Conservation (phyloP, 2,113 vertebrate species). For the Sylvilagus bachmani region DNA sequence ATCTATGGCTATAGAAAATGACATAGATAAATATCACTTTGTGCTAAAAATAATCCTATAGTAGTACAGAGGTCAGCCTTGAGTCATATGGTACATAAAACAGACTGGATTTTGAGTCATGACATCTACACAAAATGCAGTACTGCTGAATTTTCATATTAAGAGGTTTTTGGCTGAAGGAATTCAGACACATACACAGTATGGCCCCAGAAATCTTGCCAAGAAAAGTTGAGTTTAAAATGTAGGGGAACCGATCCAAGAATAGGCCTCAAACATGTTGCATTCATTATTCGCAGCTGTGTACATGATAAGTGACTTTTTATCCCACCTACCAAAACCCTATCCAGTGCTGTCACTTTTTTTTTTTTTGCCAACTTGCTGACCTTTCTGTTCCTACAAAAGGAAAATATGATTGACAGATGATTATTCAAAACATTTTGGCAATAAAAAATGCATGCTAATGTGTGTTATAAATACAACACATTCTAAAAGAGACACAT, state of each 20-base stretch:
- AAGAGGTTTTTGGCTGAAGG: slow-evolving; percentile 84
- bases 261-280: slow-evolving; percentile 84
- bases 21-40: slow-evolving; percentile 65
- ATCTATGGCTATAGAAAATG: slow-evolving; percentile 58
- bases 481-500: slow-evolving; percentile 53
- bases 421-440: slow-evolving; percentile 77
- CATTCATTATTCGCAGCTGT: slow-evolving; percentile 87
- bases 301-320: slow-evolving; percentile 81
- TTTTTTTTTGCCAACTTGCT: slow-evolving; percentile 79
- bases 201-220: slow-evolving; percentile 84
- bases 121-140: slow-evolving; percentile 67
- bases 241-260: slow-evolving; percentile 86
- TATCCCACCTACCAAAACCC: slow-evolving; percentile 79
- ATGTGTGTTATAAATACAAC: slow-evolving; percentile 66
- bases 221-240: slow-evolving; percentile 86
- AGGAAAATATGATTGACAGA: slow-evolving; percentile 79
- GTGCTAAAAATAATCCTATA: slow-evolving; percentile 67
- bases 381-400: slow-evolving; percentile 84
- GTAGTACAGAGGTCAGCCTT: slow-evolving; percentile 63
- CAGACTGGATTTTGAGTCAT: slow-evolving; percentile 75
- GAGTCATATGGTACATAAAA: slow-evolving; percentile 71
- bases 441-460: slow-evolving; percentile 56
- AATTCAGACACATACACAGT: slow-evolving; percentile 81
- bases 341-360: slow-evolving; percentile 78
- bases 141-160: slow-evolving; percentile 81